Conservation (phyloP, 92 coral and sea anemone species). For the Bergia sp. region DNA sequence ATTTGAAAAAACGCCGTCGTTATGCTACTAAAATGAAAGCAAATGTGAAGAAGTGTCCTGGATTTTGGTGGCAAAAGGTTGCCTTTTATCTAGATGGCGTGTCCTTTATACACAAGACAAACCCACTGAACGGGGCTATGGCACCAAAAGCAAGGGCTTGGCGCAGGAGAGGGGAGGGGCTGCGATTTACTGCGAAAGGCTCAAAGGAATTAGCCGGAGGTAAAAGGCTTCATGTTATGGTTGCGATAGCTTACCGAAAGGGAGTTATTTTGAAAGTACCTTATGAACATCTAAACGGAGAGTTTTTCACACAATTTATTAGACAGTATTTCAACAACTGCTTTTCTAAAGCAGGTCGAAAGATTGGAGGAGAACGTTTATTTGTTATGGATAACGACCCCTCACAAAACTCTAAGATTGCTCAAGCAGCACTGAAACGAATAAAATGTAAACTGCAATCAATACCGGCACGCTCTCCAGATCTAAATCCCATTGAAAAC, state of each 20-base stretch:
- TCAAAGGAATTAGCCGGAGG: conserved; percentile 71
- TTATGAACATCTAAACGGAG: conserved; percentile 11
- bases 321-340: conserved; percentile 51
- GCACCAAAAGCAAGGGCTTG: conserved; percentile 47
- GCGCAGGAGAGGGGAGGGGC: conserved; percentile 54
- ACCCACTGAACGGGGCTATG: conserved; percentile 32
- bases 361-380: conserved; percentile 46
- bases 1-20: not conserved
- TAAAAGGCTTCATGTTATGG: conserved; percentile 53
- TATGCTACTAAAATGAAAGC: conserved; percentile 44
- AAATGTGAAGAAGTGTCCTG: not conserved
- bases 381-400: conserved; percentile 74
- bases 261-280: conserved; percentile 15
- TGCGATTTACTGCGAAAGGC: conserved; percentile 56
- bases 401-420: conserved; percentile 47
- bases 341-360: conserved; percentile 52
- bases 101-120: conserved; percentile 44
- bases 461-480: conserved; percentile 68
- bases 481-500: conserved; percentile 66
- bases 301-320: conserved; percentile 54
- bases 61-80: conserved; percentile 42
- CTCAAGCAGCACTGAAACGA: conserved; percentile 45
- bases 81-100: conserved; percentile 53
- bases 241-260: conserved; percentile 51
- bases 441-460: conserved; percentile 56